Percentiles rank a stretch among this genome's conserved stretches.
Evolutionary conservation across 2,797 vertebrate genomes (phyloP).

Genomic region (Sebastes kiyomatsui): DNA sequence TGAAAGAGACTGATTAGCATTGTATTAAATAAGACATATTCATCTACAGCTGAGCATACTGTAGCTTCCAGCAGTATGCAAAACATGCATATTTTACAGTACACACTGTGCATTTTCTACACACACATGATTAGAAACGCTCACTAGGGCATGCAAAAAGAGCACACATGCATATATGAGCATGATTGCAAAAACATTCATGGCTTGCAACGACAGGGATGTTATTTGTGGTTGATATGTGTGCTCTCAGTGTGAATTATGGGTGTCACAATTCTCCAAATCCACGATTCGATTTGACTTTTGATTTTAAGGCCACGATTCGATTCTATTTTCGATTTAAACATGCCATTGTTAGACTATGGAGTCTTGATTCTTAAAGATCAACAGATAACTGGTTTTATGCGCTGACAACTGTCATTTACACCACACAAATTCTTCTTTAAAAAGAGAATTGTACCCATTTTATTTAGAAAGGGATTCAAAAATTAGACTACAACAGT

Average conservation of each 20-base stretch:
- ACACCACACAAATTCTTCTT: too few relatives aligned
- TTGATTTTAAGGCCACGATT: too few relatives aligned
- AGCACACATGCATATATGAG: background rate
- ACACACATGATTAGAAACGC: background rate
- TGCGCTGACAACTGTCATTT: too few relatives aligned
- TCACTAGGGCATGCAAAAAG: background rate
- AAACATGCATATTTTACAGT: background rate
- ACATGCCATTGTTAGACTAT: too few relatives aligned
- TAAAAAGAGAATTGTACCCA: too few relatives aligned
- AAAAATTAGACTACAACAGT: too few relatives aligned
- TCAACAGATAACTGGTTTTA: too few relatives aligned
- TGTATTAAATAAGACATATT: slow-evolving; percentile 36
- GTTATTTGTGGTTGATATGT: background rate
- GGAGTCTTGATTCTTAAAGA: too few relatives aligned
- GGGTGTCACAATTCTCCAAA: background rate
- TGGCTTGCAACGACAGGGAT: background rate
- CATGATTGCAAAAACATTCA: background rate
- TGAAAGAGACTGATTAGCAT: slow-evolving; percentile 46
- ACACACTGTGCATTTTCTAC: background rate
- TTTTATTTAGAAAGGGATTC: too few relatives aligned
- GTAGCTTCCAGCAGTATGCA: background rate
- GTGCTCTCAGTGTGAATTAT: background rate
- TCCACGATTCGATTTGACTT: too few relatives aligned
- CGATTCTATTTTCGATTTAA: too few relatives aligned
- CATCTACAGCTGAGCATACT: slow-evolving; percentile 6